Evolutionary conservation across 2,113 vertebrate genomes (phyloP), one percentile per base, ranked within the genome.

Genomic region (Pollachius pollachius): DNA sequence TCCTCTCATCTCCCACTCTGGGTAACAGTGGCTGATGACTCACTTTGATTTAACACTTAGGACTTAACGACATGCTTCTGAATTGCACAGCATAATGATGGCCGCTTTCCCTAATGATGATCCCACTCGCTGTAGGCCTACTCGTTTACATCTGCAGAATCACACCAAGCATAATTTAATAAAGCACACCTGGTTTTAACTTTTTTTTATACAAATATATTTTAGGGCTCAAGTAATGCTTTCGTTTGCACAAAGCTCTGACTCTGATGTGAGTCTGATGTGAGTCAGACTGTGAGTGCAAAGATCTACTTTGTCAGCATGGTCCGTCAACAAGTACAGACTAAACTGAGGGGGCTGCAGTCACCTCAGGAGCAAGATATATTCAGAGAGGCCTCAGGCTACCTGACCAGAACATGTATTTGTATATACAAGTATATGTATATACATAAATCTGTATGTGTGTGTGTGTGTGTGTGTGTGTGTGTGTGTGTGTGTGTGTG

Each of bases 21-120:
- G 81, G 70, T 72, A 71, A 79, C 78, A 70, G 34, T 72, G 62
- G 66, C 72, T 61, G 62, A 37, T 87, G 78, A 86, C 78, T 89
- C 83, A 83, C 41, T 66, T 68, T 25, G n/a, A 48, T 52, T 73
- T 68, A 74, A 76, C 58, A 62, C 69, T 88, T 74, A 86, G 81
- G 64, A 83, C 74, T 84, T 85, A 90, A 90, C 85, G 78, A 85
- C 74, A 68, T 74, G 85, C 75, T 75, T 37, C 41, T 79, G 58
- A 81, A 76, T 74, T 34, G 69, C 75, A 58, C 7, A 62, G 21
- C 64, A 21, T 81, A 84, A 89, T 85, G 82, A 89, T 74, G 76
- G 70, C 65, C 75, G 81, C 15, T 85, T 83, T 74, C 74, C 62
- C 78, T 74, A 86, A 84, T 78, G 61, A 77, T 65, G 73, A 65